Conservation (phyloP, 2,113 vertebrate species). For the Gasterosteus nipponicus region DNA sequence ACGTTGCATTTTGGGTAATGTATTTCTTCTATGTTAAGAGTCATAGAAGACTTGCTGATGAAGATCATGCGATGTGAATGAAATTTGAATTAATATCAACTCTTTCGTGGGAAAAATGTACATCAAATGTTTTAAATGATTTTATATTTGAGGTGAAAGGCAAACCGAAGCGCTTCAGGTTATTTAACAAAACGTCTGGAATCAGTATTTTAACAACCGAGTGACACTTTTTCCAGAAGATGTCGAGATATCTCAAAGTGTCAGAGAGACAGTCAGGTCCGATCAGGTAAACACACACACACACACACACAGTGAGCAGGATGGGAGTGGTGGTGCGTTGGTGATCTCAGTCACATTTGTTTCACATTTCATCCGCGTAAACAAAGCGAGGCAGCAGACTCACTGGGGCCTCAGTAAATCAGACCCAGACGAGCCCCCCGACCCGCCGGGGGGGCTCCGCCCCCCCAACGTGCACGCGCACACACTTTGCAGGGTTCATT, state of each 20-base stretch:
- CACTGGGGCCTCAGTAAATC: conserved; percentile 72
- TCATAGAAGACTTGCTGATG: too few species aligned
- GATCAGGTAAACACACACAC: background rate
- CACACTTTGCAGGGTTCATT: background rate
- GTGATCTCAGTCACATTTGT: conserved; percentile 64
- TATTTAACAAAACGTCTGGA: background rate
- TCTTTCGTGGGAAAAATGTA: background rate
- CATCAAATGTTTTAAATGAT: background rate
- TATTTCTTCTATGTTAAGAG: too few species aligned
- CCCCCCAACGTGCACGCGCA: too few species aligned
- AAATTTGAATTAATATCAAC: background rate
- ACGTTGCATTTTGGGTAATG: too few species aligned
- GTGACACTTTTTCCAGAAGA: background rate
- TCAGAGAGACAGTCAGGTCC: background rate
- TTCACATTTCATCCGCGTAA: conserved; percentile 72
- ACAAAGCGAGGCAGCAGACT: conserved; percentile 70
- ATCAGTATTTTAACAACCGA: background rate
- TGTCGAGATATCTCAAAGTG: background rate
- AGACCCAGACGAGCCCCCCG: conserved; percentile 55
- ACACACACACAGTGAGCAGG: background rate
- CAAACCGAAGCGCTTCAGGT: background rate
- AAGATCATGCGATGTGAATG: too few species aligned
- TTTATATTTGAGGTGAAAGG: background rate
- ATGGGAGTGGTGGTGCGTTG: too few species aligned
- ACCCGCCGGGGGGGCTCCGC: background rate